Conservation (phyloP, 2,113 vertebrate genomes). For the Pollimyrus isidori region DNA sequence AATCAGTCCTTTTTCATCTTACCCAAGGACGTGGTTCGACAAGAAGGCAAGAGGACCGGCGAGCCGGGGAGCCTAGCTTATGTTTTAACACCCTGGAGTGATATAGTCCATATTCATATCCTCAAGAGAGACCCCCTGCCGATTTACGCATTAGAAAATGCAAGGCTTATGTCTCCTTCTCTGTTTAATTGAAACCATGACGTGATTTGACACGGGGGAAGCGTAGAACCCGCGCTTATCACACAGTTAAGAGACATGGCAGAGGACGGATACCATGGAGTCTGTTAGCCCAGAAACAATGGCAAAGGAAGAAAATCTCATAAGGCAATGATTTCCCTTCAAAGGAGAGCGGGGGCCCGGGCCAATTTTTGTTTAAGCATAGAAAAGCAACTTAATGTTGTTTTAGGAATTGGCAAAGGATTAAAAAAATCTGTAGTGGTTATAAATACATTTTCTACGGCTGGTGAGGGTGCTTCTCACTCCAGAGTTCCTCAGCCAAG, state of each 20-base stretch:
- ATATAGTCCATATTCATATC: not conserved
- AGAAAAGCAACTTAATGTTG: constrained; percentile 7
- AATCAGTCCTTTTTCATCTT: not conserved
- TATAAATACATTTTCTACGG: constrained; percentile 5
- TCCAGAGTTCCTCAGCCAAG: not conserved
- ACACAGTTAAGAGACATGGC: constrained; percentile 1
- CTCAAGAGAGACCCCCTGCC: not conserved
- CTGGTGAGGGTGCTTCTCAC: constrained; percentile 11
- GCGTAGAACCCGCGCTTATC: not conserved
- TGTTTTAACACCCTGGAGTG: constrained; percentile 4
- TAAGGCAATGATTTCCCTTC: not conserved
- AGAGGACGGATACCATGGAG: not conserved
- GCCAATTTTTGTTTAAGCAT: constrained; percentile 1
- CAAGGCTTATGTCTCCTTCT: not conserved
- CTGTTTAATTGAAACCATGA: not conserved
- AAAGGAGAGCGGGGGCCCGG: not conserved
- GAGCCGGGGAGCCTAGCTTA: not conserved
- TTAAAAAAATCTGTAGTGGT: constrained; percentile 3
- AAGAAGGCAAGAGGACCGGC: not conserved
- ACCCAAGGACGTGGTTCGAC: not conserved
- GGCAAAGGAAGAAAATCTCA: not conserved
- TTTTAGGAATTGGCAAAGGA: not conserved
- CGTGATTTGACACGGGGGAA: constrained; percentile 4
- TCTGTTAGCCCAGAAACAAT: not conserved
- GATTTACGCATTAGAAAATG: constrained; percentile 12